Evolutionary conservation across 1,140 invertebrate genomes (phyloP).

Genomic region (Druon quercuslanigerum): DNA sequence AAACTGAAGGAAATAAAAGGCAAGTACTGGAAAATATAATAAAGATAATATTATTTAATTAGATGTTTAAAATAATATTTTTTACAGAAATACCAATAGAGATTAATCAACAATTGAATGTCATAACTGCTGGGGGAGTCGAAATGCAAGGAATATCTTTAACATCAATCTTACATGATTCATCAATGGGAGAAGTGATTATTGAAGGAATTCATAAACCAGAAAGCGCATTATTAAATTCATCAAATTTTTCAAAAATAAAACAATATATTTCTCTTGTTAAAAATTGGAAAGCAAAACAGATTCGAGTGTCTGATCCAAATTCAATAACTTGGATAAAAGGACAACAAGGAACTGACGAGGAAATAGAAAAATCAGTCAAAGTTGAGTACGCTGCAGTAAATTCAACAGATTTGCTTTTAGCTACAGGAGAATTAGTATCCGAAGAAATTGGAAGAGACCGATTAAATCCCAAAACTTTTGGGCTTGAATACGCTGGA

Average conservation of each 20-base stretch:
- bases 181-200: constrained; percentile 78
- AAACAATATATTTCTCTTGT: constrained; percentile 19
- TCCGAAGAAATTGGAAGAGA: constrained; percentile 76
- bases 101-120: constrained; percentile 70
- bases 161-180: constrained; percentile 82
- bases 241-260: not conserved
- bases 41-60: not conserved
- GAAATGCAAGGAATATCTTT: constrained; percentile 88
- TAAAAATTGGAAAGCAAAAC: constrained; percentile 83
- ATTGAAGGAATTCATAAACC: constrained; percentile 73
- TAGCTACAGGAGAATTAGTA: constrained; percentile 85
- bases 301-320: constrained; percentile 85
- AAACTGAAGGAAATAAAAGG: constrained; percentile 26
- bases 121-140: constrained; percentile 83
- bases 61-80: not conserved
- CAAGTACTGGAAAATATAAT: not conserved
- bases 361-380: constrained; percentile 35
- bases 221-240: not conserved
- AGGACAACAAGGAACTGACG: constrained; percentile 70
- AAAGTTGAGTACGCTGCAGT: constrained; percentile 79
- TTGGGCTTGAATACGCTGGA: constrained; percentile 85
- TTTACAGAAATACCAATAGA: constrained; percentile 66
- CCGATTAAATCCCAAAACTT: constrained; percentile 78
- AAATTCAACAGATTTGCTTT: constrained; percentile 85
- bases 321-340: constrained; percentile 88